phyloP scores from a whole-genome alignment of 2,113 vertebrate species.

The Formicarius rufipectus region DNA sequence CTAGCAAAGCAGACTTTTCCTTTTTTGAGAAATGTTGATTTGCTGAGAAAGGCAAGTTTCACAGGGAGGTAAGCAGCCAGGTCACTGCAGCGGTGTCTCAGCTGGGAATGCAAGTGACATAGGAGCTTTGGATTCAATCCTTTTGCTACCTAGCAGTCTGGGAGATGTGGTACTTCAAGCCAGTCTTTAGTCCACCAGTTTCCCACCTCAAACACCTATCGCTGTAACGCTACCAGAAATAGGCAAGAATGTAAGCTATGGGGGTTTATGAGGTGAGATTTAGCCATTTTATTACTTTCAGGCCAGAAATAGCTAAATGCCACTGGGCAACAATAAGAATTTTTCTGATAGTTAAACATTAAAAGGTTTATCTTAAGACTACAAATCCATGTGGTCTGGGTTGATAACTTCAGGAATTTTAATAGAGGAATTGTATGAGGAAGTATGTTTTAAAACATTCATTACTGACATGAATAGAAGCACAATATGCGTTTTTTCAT shows the following conservation, averaged over 20 bases:
- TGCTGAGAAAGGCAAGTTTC: not conserved
- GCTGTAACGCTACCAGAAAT: not conserved
- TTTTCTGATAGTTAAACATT: not conserved
- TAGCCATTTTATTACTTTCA: constrained; percentile 15
- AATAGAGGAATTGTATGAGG: not conserved
- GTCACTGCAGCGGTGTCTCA: not conserved
- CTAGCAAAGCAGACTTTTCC: not conserved
- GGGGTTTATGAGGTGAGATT: constrained; percentile 41
- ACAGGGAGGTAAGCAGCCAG: not conserved
- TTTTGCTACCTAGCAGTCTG: not conserved
- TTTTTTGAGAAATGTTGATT: not conserved
- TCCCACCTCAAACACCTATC: not conserved
- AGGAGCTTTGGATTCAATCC: not conserved
- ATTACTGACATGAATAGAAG: not conserved
- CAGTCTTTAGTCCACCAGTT: not conserved
- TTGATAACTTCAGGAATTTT: constrained; percentile 51
- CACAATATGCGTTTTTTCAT: not conserved
- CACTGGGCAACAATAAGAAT: not conserved
- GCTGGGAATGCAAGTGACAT: not conserved
- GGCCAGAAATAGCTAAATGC: not conserved
- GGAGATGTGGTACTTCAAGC: not conserved
- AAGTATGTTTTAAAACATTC: not conserved
- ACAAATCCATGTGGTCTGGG: not conserved
- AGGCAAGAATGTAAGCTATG: constrained; percentile 20
- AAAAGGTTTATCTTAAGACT: constrained; percentile 13